Percentiles rank a stretch among this genome's conserved stretches.
phyloP scores from a whole-genome alignment of 37 sponge, comb jelly and placozoan species.

The Petrosia ficiformis region DNA sequence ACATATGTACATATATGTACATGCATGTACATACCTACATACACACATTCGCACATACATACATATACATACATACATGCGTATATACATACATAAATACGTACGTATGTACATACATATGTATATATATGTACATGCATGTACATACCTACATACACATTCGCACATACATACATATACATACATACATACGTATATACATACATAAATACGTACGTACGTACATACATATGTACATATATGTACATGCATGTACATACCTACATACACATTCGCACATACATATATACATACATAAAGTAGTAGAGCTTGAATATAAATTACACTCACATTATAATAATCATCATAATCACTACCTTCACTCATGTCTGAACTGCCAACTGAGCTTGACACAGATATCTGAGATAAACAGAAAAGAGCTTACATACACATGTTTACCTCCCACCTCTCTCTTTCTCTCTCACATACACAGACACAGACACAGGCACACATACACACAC shows the following conservation, averaged over 20 bases:
- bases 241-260: not conserved
- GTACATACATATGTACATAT: not conserved
- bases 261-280: not conserved
- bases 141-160: no score
- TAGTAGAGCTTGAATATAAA: not conserved
- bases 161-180: not conserved
- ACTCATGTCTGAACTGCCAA: slow-evolving; percentile 34
- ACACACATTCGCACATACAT: not conserved
- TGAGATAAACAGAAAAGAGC: not conserved
- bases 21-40: not conserved
- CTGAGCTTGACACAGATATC: slow-evolving; percentile 20
- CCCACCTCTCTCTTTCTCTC: no score
- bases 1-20: no score
- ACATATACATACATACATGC: not conserved
- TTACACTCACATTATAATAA: slow-evolving; percentile 15
- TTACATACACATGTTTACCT: no score
- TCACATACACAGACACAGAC: no score
- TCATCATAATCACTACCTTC: slow-evolving; percentile 18
- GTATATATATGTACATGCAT: not conserved
- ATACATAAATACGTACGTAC: not conserved
- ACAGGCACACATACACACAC: no score
- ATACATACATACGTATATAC: not conserved
- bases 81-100: not conserved
- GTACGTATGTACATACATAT: not conserved
- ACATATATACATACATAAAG: not conserved